These are phyloP conservation scores for Ctena decussata DNA, from an alignment of 2,888 invertebrate species.

Conservation along the genomic window DNA sequence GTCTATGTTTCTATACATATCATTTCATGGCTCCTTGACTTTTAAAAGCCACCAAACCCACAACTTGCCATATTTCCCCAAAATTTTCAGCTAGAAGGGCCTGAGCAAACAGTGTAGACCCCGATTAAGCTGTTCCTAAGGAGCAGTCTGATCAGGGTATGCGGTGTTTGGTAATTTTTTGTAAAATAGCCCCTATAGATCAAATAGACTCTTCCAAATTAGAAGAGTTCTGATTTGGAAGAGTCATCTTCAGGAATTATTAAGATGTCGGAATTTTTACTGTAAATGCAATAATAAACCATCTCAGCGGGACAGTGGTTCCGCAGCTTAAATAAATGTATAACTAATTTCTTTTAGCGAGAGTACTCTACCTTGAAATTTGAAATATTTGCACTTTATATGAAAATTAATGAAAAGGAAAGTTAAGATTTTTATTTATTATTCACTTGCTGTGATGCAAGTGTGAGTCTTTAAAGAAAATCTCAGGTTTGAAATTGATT, in stretches of 20 bases:
- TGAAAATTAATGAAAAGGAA: background rate
- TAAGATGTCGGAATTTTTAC: too few relatives aligned
- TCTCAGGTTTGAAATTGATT: background rate
- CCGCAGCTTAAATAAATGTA: background rate
- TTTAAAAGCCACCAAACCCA: background rate
- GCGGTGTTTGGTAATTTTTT: too few relatives aligned
- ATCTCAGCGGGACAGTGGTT: background rate
- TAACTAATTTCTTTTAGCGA: background rate
- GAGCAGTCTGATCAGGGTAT: too few relatives aligned
- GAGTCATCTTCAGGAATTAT: too few relatives aligned
- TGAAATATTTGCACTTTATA: background rate
- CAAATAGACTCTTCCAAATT: too few relatives aligned
- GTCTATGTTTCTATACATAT: background rate
- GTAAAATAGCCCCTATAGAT: too few relatives aligned
- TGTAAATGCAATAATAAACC: too few relatives aligned
- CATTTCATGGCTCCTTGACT: background rate
- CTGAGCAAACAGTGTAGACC: too few relatives aligned
- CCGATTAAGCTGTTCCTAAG: too few relatives aligned
- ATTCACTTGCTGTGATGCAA: conserved; percentile 4
- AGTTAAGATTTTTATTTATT: background rate
- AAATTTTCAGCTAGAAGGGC: background rate
- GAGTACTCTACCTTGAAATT: conserved; percentile 8
- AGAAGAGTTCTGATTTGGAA: too few relatives aligned
- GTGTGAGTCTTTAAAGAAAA: background rate
- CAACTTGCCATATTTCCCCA: background rate